Evolutionary conservation across 2,888 invertebrate genomes (phyloP), one percentile per base, ranked within the genome.

Genomic region (Endotricha flammealis): DNA sequence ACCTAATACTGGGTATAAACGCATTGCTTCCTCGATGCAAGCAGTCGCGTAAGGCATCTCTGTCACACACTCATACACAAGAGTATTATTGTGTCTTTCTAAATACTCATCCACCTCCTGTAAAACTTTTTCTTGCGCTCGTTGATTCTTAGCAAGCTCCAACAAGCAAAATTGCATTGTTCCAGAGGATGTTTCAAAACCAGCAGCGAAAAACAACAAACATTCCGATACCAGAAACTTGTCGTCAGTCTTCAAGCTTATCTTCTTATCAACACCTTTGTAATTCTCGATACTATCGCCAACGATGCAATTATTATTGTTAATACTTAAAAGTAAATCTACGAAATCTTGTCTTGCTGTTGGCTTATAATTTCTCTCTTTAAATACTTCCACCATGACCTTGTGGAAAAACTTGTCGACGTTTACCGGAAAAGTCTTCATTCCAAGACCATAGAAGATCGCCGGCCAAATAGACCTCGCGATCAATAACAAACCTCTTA

Each of bases 201-300:
- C 77, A 12, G 72, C 76, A 0, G 56, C 59, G 17, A 75, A 77
- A 35, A 91, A 89, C 0, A 87, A 55, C 16, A 88, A 74, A 2
- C 88, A 83, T 38, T 91, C 89, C 0, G 89, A 80, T 0, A 83
- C 73, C 3, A 90, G 45, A 22, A 89, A 54, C 2, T 85, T 70
- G 7, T 87, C 54, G 0, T 76, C 64, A 0, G 88, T 52, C 2
- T 66, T 54, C 0, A 80, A 17, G 7, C 46, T 44, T 1, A 60
- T 47, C 29, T 54, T 67, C 8, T 60, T 52, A 1, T 44, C 45
- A 0, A 40, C 50, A 0, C 57, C 58, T 14, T 60, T 63, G 45
- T 62, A 45, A 22, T 65, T 70, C 0, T 29, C 54, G 12, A 76
- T 43, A 30, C 63, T 61, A 36, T 74, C 72, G 0, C 76, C 77